Base-by-base conservation (phyloP, 2,888 invertebrate genomes). In the Eilema sororculum region DNA sequence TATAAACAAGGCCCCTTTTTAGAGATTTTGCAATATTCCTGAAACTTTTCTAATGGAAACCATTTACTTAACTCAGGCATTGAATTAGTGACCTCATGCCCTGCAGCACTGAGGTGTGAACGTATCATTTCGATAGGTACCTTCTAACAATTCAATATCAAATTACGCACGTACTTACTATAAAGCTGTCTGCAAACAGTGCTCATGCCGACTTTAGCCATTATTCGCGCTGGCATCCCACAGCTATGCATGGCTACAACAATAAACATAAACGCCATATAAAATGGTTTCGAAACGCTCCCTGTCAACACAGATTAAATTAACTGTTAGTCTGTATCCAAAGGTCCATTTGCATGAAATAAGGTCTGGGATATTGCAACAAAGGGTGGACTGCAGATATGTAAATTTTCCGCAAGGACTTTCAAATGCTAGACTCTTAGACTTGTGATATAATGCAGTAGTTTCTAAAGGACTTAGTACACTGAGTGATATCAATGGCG, bases 311-410 rank as follows among this genome's bases (percentile, higher is more conserved):
- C 64, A 76, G 81, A 84, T 84, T 82, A 78, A 78, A 78, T 64
- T 79, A 82, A 80, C 78, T 74, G 75, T 82, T 84, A 80, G 76
- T 80, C 75, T 77, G 72, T 75, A 84, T 82, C 80, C 76, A 74
- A 78, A 77, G 78, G 73, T 69, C 72, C 75, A 84, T 86, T 84
- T 80, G 82, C 81, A 77, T 78, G 78, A 78, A 71, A 68, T 74
- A 71, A 81, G 71, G 76, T 79, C 73, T 65, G 67, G 57, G 57
- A 62, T 70, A 65, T 65, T 62, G 61, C 62, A 56, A 68, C 68
- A 68, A 68, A 68, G 63, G 68, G 68, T 37, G 68, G 22, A 57
- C 57, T 65, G 57, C 65, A 65, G 65, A 65, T 65, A 65, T 65
- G 65, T 57, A 65, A 65, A 65, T 65, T 65, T 24, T 8, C 30